Evolutionary conservation across 2,113 vertebrate species (phyloP).

Genomic region (Lepus timidus): DNA sequence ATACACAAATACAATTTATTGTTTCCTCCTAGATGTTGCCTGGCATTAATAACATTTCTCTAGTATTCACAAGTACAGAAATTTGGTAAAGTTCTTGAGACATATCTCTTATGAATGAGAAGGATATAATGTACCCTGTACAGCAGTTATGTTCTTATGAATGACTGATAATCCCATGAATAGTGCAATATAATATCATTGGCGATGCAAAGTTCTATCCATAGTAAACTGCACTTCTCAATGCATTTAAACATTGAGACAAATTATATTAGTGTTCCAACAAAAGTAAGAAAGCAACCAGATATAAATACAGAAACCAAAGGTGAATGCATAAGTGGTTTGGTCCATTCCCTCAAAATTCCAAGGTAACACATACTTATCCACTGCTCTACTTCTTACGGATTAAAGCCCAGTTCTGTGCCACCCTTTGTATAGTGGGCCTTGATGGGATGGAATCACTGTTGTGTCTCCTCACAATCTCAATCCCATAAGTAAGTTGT

Average conservation of each 20-base stretch:
- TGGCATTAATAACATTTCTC: not conserved
- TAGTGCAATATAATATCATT: not conserved
- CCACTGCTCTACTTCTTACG: not conserved
- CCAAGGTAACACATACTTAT: not conserved
- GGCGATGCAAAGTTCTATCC: not conserved
- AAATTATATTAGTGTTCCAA: not conserved
- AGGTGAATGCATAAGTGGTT: not conserved
- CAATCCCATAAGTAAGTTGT: not conserved
- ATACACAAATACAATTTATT: not conserved
- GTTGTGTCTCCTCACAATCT: not conserved
- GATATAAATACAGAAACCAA: not conserved
- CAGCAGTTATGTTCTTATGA: not conserved
- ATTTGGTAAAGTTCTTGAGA: not conserved
- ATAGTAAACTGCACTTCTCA: not conserved
- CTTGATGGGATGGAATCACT: not conserved
- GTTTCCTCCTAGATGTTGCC: not conserved
- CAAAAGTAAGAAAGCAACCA: constrained; percentile 13
- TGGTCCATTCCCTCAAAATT: not conserved
- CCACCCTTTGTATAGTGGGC: not conserved
- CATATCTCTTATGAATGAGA: not conserved
- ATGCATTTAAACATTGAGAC: not conserved
- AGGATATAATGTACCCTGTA: not conserved
- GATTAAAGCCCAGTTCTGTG: not conserved
- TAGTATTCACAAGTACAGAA: not conserved
- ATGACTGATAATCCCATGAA: not conserved